These are phyloP conservation scores for Ophion ellenae DNA, from an alignment of 2,888 invertebrate species.

Conservation along the genomic window DNA sequence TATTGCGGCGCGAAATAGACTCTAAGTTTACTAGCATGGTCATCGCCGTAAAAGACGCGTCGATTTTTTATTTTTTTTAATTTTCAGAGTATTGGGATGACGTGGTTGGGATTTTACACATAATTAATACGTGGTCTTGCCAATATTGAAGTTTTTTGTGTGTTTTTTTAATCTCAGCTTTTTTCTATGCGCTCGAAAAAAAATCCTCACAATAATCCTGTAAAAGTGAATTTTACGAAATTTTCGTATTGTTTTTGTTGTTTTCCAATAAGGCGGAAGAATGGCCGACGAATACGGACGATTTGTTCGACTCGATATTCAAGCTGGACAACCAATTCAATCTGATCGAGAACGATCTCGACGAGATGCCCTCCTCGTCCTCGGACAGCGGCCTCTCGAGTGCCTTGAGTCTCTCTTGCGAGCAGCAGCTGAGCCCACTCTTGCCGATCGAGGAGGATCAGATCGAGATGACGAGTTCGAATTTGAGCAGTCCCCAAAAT, in stretches of 20 bases:
- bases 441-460: conserved; percentile 79
- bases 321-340: conserved; percentile 87
- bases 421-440: conserved; percentile 86
- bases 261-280: conserved; percentile 80
- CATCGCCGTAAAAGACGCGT: too few species aligned
- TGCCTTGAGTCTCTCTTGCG: conserved; percentile 83
- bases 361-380: conserved; percentile 85
- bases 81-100: too few species aligned
- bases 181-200: not conserved
- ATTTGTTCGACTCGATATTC: conserved; percentile 89
- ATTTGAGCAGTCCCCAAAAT: conserved; percentile 76
- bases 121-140: too few species aligned
- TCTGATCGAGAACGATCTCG: conserved; percentile 84
- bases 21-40: too few species aligned
- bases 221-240: too few species aligned
- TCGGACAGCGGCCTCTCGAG: conserved; percentile 91
- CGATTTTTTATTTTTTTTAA: too few species aligned
- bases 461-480: conserved; percentile 74
- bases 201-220: not conserved
- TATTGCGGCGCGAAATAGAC: too few species aligned
- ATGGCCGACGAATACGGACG: conserved; percentile 85
- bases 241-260: not conserved
- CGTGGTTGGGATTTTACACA: too few species aligned
- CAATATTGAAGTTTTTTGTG: too few species aligned
- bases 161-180: not conserved